Conservation (phyloP, 2,113 vertebrate genomes). For the Poicephalus meyeri region DNA sequence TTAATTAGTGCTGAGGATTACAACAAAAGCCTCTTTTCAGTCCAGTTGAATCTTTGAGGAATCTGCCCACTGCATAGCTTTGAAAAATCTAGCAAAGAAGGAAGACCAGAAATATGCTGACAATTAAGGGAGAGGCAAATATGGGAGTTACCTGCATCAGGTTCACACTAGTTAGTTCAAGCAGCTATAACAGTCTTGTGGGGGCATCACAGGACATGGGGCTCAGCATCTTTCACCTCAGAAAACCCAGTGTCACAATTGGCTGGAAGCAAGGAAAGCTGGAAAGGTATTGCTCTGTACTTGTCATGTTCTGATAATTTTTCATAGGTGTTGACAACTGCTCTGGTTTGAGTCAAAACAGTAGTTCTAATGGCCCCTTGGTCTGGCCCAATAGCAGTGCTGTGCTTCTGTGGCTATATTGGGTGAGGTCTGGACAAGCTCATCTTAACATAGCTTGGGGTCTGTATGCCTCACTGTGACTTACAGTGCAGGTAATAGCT, state of each 20-base stretch:
- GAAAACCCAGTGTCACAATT: background rate
- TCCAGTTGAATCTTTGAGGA: background rate
- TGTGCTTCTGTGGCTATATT: background rate
- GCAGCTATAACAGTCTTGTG: background rate
- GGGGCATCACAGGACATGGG: background rate
- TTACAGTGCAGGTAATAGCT: background rate
- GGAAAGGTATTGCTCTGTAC: background rate
- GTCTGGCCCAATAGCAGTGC: background rate
- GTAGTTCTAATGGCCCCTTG: background rate
- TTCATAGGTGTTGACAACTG: background rate
- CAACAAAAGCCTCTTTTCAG: background rate
- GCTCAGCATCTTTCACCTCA: background rate
- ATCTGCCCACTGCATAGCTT: background rate
- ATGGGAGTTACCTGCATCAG: background rate
- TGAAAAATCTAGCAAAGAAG: background rate
- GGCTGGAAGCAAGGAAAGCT: background rate
- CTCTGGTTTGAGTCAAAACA: background rate
- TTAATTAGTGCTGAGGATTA: background rate
- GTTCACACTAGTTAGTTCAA: background rate
- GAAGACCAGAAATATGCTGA: background rate
- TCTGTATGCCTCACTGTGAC: background rate
- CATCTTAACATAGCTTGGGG: background rate
- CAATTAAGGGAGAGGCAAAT: background rate
- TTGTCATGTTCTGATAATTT: background rate
- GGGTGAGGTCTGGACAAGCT: background rate